phyloP scores from a whole-genome alignment of 1,140 invertebrate genomes.

The Idris sp. region DNA sequence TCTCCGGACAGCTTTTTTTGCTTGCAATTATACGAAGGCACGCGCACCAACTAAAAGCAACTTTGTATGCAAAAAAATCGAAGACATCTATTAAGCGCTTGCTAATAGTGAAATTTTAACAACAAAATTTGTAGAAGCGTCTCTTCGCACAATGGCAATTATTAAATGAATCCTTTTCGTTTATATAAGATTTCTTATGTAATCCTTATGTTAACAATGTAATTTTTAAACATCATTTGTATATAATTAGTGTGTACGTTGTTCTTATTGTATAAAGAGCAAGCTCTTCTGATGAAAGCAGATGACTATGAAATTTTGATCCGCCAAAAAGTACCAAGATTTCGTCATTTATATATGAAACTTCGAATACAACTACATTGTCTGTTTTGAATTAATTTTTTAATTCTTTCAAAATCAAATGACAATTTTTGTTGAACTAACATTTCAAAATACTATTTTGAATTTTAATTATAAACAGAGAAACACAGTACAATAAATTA shows the following conservation, averaged over 20 bases:
- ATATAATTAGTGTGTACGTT: conserved; percentile 21
- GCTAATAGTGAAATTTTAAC: conserved; percentile 28
- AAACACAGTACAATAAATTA: too few species aligned
- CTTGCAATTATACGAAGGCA: neutral
- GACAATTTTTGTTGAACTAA: too few species aligned
- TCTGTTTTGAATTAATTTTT: too few species aligned
- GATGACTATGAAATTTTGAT: conserved; percentile 31
- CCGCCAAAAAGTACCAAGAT: conserved; percentile 4
- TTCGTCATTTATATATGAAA: neutral
- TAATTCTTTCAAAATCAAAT: too few species aligned
- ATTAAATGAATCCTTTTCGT: conserved; percentile 28
- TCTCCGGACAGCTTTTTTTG: neutral
- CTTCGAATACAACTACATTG: too few species aligned
- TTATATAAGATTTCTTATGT: conserved; percentile 33
- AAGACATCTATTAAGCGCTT: too few species aligned
- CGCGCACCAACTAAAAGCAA: too few species aligned
- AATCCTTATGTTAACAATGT: conserved; percentile 30
- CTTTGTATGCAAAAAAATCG: too few species aligned
- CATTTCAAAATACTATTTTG: too few species aligned
- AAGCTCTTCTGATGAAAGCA: conserved; percentile 10
- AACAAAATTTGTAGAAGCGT: conserved; percentile 24
- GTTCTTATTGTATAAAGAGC: too few species aligned
- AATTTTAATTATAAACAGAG: too few species aligned
- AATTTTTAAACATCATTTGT: conserved; percentile 43
- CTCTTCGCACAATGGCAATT: conserved; percentile 27